Base-by-base conservation (phyloP, 1,140 invertebrate species). In the Atta colombica region DNA sequence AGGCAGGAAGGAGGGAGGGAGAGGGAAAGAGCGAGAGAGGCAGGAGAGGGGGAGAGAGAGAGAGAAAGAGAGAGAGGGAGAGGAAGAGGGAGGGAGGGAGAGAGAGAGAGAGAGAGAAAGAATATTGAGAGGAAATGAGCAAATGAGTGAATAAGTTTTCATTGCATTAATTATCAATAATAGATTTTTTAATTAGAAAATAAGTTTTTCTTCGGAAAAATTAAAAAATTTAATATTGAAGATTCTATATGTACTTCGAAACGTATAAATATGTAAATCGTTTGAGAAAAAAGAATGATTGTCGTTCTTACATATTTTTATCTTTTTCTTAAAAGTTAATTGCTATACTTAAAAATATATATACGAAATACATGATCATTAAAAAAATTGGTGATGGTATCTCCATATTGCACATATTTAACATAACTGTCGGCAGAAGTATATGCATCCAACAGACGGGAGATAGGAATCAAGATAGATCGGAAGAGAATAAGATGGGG, bases 391-490 rank as follows among this genome's bases (percentile, higher is more conserved):
- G 1, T n/a, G 16, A 39, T 25, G 21, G 7, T 6, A 77, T 25
- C 3, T 77, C 16, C 63, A 28, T 49, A n/a, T 28, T 63, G 39
- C 21, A 77, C 60, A 63, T 45, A 45, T 65, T 28, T 77, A 16
- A 77, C n/a, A 8, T 49, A n/a, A 72, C 16, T 10, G 35, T 72
- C 21, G 14, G 21, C 45, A 72, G 45, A 60, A 31, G 31, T 35
- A 31, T 55, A 69, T 39, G 49, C 66, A 66, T 58, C 14, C 35
- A 21, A 71, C 53, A 39, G 31, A 81, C 51, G 21, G 51, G 21
- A 81, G 35, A 81, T 71, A 71, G 21, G 35, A 6, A 71, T 81
- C 49, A 71, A 82, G 78, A 82, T 82, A 60, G 78, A 81, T 81
- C 35, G 21, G 21, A 71, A 81, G 66, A 71, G 18, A 81, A 45